Base-by-base conservation (phyloP, 2,888 invertebrate genomes). In the Synanthedon tipuliformis region DNA sequence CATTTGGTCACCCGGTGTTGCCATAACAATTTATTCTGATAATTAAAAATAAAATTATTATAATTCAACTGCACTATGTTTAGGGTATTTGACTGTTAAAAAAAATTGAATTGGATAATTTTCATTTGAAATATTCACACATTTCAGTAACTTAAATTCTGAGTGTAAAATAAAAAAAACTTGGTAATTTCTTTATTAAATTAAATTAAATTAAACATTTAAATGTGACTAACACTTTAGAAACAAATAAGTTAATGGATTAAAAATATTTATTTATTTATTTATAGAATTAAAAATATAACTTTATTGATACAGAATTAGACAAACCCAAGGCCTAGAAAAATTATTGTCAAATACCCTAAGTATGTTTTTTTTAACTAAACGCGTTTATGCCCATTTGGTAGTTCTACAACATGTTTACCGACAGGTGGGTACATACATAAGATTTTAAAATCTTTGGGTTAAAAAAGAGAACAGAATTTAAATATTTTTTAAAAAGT, bases 361-460 rank as follows among this genome's bases (percentile, higher is more conserved):
- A 34, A 34, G 10, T 34, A 34, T 34, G 8, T 34, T 34, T 34
- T 41, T 45, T 45, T n/a, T 13, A 7, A 45, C 45, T 45, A 45
- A 15, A 13, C 45, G 45, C 45, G 45, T 45, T n/a, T 13, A 15
- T 45, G 45, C 45, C 45, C 75, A 74, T 78, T 78, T 75, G 78
- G 79, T 71, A 71, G 73, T 76, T 73, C 71, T 66, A 72, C 69
- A 72, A 64, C 69, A 70, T 65, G 62, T 68, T 75, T 77, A 78
- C 84, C 83, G 76, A 79, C 81, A 77, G 83, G 82, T 84, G 85
- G 84, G 81, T 72, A 74, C 75, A 74, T 76, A 52, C 51, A 48
- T 54, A 52, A 73, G 78, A 80, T 78, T 80, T 75, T 70, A 71
- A 54, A 78, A 81, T 86, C 85, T 85, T 85, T 87, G 84, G 86